These are phyloP conservation scores for Pseudopipra pipra DNA, from an alignment of 2,113 vertebrate species.

Conservation along the genomic window DNA sequence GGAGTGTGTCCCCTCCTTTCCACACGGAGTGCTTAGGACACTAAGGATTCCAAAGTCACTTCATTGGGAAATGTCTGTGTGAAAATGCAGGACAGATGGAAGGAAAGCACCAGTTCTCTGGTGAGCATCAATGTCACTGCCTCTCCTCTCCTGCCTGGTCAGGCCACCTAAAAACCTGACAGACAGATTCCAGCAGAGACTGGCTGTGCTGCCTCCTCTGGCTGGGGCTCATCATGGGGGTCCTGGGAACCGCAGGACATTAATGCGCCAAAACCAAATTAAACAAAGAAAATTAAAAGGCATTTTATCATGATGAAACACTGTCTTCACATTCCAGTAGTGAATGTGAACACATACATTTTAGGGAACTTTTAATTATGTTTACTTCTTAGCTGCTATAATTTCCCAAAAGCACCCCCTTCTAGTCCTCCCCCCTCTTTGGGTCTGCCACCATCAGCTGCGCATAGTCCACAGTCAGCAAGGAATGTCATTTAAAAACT, in stretches of 20 bases:
- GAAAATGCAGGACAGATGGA: background rate
- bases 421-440: background rate
- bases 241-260: background rate
- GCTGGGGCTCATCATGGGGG: rapidly evolving
- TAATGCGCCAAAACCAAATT: rapidly evolving
- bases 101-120: background rate
- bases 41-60: background rate
- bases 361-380: background rate
- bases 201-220: background rate
- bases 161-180: background rate
- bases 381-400: background rate
- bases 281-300: background rate
- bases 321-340: background rate
- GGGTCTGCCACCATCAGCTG: background rate
- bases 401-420: background rate
- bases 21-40: background rate
- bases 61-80: background rate
- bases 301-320: background rate
- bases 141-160: background rate
- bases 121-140: background rate
- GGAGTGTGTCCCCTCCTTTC: background rate
- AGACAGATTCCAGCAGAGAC: constrained; percentile 9
- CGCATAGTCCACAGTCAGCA: background rate
- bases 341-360: background rate
- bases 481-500: background rate